These are phyloP conservation scores for Polymixis flavicincta DNA, from an alignment of 2,888 invertebrate genomes.

Conservation along the genomic window DNA sequence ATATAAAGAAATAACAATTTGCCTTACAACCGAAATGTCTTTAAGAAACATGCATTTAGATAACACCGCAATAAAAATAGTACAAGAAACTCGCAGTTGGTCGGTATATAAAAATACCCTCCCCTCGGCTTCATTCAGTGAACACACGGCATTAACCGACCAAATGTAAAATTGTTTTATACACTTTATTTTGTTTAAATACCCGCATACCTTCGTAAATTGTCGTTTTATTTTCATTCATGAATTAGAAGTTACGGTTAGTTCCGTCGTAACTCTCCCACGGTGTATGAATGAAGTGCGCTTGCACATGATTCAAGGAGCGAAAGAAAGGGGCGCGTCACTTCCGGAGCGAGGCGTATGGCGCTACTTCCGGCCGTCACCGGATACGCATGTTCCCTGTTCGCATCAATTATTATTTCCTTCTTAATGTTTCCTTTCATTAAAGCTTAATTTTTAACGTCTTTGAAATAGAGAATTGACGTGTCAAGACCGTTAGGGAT, in stretches of 20 bases:
- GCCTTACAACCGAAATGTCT: slow-evolving; percentile 13
- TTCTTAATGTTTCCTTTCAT: slow-evolving; percentile 85
- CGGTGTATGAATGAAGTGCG: slow-evolving; percentile 83
- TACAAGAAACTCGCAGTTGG: slow-evolving; percentile 71
- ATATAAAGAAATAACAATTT: slow-evolving; percentile 4
- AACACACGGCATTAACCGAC: slow-evolving; percentile 74
- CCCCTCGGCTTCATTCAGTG: slow-evolving; percentile 78
- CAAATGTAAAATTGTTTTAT: slow-evolving; percentile 73
- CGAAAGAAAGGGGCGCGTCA: slow-evolving; percentile 87
- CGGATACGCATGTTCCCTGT: slow-evolving; percentile 86
- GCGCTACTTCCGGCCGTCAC: slow-evolving; percentile 85
- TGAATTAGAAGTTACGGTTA: slow-evolving; percentile 81
- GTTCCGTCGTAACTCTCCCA: slow-evolving; percentile 84
- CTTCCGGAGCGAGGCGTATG: slow-evolving; percentile 86
- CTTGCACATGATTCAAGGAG: slow-evolving; percentile 75
- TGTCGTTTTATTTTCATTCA: slow-evolving; percentile 85
- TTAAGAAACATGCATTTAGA: slow-evolving; percentile 53
- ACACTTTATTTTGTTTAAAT: slow-evolving; percentile 78
- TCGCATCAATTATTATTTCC: slow-evolving; percentile 88
- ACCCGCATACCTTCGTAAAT: slow-evolving; percentile 71
- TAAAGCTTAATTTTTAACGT: slow-evolving; percentile 71
- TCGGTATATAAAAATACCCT: slow-evolving; percentile 79
- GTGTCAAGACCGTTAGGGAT: slow-evolving; percentile 41
- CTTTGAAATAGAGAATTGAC: slow-evolving; percentile 55
- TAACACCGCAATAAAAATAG: slow-evolving; percentile 74